Evolutionary conservation across 1,140 invertebrate genomes (phyloP), one percentile per base, ranked within the genome.

Genomic region (Aphelenchoides avenae): DNA sequence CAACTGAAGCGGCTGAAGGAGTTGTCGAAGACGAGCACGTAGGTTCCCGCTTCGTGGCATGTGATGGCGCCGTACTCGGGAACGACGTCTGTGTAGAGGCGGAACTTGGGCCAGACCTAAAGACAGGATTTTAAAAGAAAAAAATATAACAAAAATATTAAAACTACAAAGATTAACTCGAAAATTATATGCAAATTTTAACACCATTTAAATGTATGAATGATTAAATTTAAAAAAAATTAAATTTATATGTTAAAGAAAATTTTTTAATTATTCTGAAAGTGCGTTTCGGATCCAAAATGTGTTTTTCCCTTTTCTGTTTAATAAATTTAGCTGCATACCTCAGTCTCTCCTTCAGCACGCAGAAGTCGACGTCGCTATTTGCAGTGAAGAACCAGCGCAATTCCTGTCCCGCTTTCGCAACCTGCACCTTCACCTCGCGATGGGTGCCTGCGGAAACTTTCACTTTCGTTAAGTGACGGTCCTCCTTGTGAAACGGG

Each of bases 21-120:
- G 22, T 65, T 65, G 36, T 65, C 63, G 31, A 65, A 65, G 29
- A 69, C 42, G 24, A 65, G 34, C 24, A 36, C 47, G 31, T 68
- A 57, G 9, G 33, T 44, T 24, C 52, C 46, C 5, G 31, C 27
- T 18, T 40, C 24, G 24, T 68, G 31, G 20, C 52, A 44, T 36
- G n/a, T 11, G 5, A 66, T 24, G 9, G 20, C 36, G 29, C 52
- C 54, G 15, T 31, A 65, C 49, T 65, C 63, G 1, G 62, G 63
- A 3, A 65, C 64, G 36, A 56, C 57, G 36, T 65, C 63, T 5
- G 63, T 65, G 15, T 43, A 46, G 29, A 65, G 13, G 11, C 56
- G 54, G 29, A 69, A 46, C 5, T 44, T 24, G 7, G 63, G 49
- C 47, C 54, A 65, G 5, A 65, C 29, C 41, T 65, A 11, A 18